Conservation (phyloP, 1,140 invertebrate genomes). For the Dendroctonus valens region DNA sequence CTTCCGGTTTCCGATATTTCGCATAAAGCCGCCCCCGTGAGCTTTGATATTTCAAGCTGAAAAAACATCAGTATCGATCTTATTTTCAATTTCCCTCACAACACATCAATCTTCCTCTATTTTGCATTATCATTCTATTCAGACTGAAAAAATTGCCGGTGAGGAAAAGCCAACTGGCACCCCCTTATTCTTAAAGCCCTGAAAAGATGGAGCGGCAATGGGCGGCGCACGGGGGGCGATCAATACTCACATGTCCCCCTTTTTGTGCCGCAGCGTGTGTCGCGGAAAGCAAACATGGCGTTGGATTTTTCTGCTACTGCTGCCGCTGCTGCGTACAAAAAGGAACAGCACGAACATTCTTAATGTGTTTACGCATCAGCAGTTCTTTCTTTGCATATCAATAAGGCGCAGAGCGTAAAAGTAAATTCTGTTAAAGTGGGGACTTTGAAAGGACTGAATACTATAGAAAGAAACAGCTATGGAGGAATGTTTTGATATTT, state of each 20-base stretch:
- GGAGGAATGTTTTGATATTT: no score
- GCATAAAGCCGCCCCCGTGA: not conserved
- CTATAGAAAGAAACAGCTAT: no score
- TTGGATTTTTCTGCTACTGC: slow-evolving; percentile 27
- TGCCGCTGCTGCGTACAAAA: slow-evolving; percentile 16
- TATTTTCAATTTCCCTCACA: slow-evolving; percentile 31
- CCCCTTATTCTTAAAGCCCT: slow-evolving; percentile 23
- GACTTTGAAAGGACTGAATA: no score
- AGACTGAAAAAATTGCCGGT: slow-evolving; percentile 20
- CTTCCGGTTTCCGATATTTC: not conserved
- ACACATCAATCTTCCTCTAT: slow-evolving; percentile 33
- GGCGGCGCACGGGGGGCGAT: slow-evolving; percentile 23
- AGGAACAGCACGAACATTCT: slow-evolving; percentile 19
- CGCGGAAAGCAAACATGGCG: slow-evolving; percentile 42
- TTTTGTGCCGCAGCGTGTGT: slow-evolving; percentile 39
- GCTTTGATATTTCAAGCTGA: not conserved
- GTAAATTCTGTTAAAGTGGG: slow-evolving; percentile 9
- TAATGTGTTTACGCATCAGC: slow-evolving; percentile 18
- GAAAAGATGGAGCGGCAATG: slow-evolving; percentile 13
- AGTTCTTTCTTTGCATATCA: slow-evolving; percentile 20
- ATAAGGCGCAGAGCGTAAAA: slow-evolving; percentile 2
- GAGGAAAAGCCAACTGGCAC: slow-evolving; percentile 27
- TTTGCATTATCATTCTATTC: slow-evolving; percentile 30
- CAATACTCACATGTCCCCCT: slow-evolving; percentile 45
- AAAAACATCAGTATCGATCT: slow-evolving; percentile 28